Evolutionary conservation across 2,113 vertebrate genomes (phyloP).

Genomic region (Takifugu flavidus): DNA sequence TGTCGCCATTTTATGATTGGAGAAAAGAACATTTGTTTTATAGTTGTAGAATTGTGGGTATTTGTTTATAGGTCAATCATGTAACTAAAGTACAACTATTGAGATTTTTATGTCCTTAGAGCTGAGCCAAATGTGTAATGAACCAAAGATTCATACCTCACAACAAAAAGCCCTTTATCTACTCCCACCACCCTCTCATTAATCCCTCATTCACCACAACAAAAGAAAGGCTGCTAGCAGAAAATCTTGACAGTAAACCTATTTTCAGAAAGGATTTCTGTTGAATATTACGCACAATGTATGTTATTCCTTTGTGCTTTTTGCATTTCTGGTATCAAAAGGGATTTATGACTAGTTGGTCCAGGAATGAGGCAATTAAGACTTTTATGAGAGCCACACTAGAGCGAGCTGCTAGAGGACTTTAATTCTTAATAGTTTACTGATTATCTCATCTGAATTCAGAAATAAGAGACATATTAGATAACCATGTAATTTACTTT

Average conservation of each 20-base stretch:
- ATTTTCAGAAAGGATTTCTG: background rate
- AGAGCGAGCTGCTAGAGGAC: constrained; percentile 31
- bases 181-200: constrained; percentile 8
- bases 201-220: constrained; percentile 11
- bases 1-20: background rate
- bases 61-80: no score
- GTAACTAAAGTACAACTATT: constrained; percentile 19
- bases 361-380: constrained; percentile 31
- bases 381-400: constrained; percentile 52
- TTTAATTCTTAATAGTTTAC: constrained; percentile 67
- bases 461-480: no score
- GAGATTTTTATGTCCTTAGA: background rate
- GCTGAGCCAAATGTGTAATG: constrained; percentile 59
- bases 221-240: constrained; percentile 15
- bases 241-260: constrained; percentile 1
- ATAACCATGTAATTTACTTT: no score
- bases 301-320: constrained; percentile 7
- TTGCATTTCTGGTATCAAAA: background rate
- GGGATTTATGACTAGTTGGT: constrained; percentile 32
- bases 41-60: no score
- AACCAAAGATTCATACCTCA: constrained; percentile 29
- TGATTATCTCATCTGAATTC: constrained; percentile 25
- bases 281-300: background rate
- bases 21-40: background rate
- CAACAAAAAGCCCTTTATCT: constrained; percentile 63